A percentile compares a stretch with the other conserved stretches of the same genome.
These are phyloP conservation scores for Lepidochrysops patricia DNA, from an alignment of 2,888 invertebrate genomes.

Conservation along the genomic window DNA sequence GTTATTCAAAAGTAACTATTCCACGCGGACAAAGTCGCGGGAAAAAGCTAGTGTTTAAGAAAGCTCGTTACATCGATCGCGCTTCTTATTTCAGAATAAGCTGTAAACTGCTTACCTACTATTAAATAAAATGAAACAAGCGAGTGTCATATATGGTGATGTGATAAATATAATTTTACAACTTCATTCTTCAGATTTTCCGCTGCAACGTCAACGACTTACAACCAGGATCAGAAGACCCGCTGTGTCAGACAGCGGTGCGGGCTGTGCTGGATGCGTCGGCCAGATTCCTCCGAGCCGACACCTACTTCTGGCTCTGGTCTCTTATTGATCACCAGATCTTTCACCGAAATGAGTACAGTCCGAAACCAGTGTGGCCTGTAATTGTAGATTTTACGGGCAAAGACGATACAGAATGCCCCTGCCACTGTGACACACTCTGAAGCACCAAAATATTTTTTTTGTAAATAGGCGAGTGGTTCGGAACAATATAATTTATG, in stretches of 20 bases:
- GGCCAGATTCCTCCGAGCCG: slow-evolving; percentile 37
- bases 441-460: no score
- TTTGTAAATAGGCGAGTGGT: no score
- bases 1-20: no score
- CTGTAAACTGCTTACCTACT: no score
- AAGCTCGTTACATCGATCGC: no score
- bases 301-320: slow-evolving; percentile 44
- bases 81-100: no score
- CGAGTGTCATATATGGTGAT: no score
- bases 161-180: no score
- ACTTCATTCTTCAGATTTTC: slow-evolving; percentile 35
- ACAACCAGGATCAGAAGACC: slow-evolving; percentile 44
- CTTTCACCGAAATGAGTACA: slow-evolving; percentile 34
- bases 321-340: slow-evolving; percentile 38
- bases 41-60: no score
- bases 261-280: slow-evolving; percentile 41
- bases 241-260: slow-evolving; percentile 44
- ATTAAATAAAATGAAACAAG: no score
- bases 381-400: slow-evolving; percentile 24
- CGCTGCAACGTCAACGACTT: slow-evolving; percentile 55
- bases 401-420: slow-evolving; percentile 6
- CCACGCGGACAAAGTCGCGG: no score
- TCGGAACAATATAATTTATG: no score
- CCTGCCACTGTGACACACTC: not conserved
- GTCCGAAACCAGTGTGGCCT: slow-evolving; percentile 43